A percentile compares a stretch with the other conserved stretches of the same genome.
Evolutionary conservation across 2,797 vertebrate genomes (phyloP).

Genomic region (Anabacerthia variegaticeps): DNA sequence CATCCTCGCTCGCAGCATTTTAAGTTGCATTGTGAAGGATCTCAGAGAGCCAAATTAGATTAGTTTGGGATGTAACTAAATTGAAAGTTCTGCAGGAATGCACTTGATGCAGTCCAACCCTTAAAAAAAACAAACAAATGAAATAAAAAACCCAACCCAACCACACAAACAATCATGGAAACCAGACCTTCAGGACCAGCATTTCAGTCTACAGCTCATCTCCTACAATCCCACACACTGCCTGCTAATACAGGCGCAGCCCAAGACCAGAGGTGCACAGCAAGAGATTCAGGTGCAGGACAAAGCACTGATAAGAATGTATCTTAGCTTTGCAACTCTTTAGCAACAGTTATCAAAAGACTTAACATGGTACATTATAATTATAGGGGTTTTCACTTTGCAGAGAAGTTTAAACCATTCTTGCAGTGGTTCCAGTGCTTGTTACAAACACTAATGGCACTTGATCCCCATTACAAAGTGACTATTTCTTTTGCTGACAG

Average conservation of each 20-base stretch:
- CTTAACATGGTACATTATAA: neutral
- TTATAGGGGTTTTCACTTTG: fast-evolving
- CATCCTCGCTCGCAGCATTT: neutral
- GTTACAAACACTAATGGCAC: neutral
- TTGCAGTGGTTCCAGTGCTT: neutral
- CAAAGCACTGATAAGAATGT: neutral
- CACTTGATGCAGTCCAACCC: neutral
- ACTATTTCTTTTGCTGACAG: neutral
- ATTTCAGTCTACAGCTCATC: neutral
- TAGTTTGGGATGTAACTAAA: neutral
- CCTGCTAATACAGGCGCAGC: neutral
- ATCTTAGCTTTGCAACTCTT: no score
- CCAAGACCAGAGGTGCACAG: neutral
- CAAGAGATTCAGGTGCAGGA: neutral
- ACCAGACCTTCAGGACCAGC: neutral
- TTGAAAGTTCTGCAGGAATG: neutral
- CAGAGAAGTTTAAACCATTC: neutral
- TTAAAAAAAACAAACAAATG: neutral
- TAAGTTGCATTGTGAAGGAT: neutral
- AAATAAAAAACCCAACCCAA: neutral
- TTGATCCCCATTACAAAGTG: neutral
- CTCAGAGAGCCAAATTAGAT: neutral
- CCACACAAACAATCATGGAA: neutral
- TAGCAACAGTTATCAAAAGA: neutral
- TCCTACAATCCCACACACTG: neutral